These are phyloP conservation scores for Zygaena filipendulae DNA, from an alignment of 2,888 invertebrate genomes.

Conservation along the genomic window DNA sequence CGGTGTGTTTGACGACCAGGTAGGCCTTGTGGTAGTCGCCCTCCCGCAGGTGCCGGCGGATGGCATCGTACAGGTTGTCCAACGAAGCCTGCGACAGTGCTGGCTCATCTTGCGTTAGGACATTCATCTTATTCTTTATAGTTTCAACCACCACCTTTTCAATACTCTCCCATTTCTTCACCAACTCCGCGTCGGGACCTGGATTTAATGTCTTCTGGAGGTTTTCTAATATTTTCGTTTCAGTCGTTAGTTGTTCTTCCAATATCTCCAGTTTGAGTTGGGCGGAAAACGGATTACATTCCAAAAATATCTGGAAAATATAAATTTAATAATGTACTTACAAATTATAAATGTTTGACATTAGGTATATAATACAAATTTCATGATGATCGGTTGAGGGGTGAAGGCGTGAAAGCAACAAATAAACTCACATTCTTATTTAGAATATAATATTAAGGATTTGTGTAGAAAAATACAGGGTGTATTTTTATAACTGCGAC, in stretches of 20 bases:
- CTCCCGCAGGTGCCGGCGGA: slow-evolving; percentile 48
- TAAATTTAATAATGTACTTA: slow-evolving; percentile 2
- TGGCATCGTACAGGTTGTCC: slow-evolving; percentile 49
- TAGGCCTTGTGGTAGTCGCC: slow-evolving; percentile 65
- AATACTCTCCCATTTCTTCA: slow-evolving; percentile 63
- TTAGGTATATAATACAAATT: no score
- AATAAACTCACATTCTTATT: no score
- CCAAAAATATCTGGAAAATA: slow-evolving; percentile 72
- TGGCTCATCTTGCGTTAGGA: slow-evolving; percentile 54
- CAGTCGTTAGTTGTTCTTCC: slow-evolving; percentile 68
- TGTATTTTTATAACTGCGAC: no score
- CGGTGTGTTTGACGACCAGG: slow-evolving; percentile 53
- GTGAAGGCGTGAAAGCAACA: no score
- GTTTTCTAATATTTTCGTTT: slow-evolving; percentile 71
- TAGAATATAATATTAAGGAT: no score
- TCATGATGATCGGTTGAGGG: no score
- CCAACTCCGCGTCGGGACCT: slow-evolving; percentile 46
- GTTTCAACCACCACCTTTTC: slow-evolving; percentile 55
- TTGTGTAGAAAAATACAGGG: no score
- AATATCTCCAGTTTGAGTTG: slow-evolving; percentile 71
- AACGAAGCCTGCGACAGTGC: slow-evolving; percentile 51
- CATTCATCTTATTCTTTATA: slow-evolving; percentile 57
- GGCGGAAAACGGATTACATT: slow-evolving; percentile 88
- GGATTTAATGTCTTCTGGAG: slow-evolving; percentile 63
- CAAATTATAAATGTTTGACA: slow-evolving; percentile 7